Evolutionary conservation across 2,888 invertebrate species (phyloP), one percentile per base, ranked within the genome.

Genomic region (Mythimna impura): DNA sequence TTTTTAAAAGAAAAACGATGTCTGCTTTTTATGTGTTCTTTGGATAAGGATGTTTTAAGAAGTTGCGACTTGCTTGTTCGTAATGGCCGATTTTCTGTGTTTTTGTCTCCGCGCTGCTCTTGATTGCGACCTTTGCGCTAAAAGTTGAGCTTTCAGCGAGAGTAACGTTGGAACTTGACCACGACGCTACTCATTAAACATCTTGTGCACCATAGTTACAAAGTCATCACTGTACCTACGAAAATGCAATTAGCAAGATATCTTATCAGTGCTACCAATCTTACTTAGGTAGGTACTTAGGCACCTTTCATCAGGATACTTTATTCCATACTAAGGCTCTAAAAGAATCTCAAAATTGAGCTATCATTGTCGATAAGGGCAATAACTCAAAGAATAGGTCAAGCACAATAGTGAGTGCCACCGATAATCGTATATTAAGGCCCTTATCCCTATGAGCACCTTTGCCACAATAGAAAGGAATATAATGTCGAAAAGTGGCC

Each of bases 1-100:
- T 95, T 96, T 96, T 96, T 96, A 96, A 96, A 96, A 96, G 96
- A 96, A 94, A 96, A 96, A 96, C 96, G 95, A 95, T 96, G 96
- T 96, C 96, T 96, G 96, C 91, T 94, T 96, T 96, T 96, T 96
- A 96, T 96, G 96, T 94, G 94, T 94, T 94, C 94, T 93, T 92
- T 92, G 93, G 92, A 93, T 94, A 94, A 94, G 93, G 93, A 93
- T 93, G 92, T 93, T 94, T 93, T 93, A 92, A 92, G 92, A 91
- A 92, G 91, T 93, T 92, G 90, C 88, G 90, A 91, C 89, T 90
- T 88, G 89, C 87, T 88, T 90, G 90, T 82, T 85, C 87, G 88
- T 94, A 91, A 94, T 92, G 91, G 91, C 81, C 88, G 83, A 75
- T 89, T 88, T 89, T 90, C 78, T 85, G 70, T 86, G 86, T 90